Evolutionary conservation across 2,797 vertebrate species (phyloP).

Genomic region (Oceanodroma leucorhoa): DNA sequence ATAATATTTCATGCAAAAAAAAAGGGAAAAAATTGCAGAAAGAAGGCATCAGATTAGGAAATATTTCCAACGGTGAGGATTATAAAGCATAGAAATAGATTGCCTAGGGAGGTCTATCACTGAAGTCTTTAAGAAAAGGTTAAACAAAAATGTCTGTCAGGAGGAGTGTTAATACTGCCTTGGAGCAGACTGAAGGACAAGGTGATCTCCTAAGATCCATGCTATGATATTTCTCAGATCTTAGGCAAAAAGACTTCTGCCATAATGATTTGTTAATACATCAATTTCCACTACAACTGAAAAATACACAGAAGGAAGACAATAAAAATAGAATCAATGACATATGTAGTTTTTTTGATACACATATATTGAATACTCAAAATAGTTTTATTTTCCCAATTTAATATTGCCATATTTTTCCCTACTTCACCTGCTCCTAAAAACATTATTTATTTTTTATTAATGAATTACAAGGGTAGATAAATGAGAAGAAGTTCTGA

Average conservation of each 20-base stretch:
- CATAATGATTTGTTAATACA: background rate
- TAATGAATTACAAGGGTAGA: background rate
- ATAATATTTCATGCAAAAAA: background rate
- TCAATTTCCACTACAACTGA: background rate
- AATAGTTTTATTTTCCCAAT: background rate
- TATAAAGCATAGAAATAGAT: background rate
- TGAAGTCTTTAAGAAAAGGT: background rate
- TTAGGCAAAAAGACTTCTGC: background rate
- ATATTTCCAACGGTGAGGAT: background rate
- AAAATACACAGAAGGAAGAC: background rate
- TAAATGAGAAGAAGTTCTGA: background rate
- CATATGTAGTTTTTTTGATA: fast-evolving
- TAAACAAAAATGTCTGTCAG: background rate
- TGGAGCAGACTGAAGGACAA: background rate
- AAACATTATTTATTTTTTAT: background rate
- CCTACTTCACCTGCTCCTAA: background rate
- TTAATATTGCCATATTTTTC: background rate
- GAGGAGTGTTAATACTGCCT: background rate
- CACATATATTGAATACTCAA: background rate
- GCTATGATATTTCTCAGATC: background rate
- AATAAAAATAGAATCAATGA: background rate
- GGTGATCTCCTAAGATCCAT: background rate
- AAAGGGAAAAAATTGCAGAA: background rate
- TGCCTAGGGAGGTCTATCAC: background rate
- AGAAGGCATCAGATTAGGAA: background rate